Conservation (phyloP, 2,113 vertebrate species). For the Stictonetta naevosa region DNA sequence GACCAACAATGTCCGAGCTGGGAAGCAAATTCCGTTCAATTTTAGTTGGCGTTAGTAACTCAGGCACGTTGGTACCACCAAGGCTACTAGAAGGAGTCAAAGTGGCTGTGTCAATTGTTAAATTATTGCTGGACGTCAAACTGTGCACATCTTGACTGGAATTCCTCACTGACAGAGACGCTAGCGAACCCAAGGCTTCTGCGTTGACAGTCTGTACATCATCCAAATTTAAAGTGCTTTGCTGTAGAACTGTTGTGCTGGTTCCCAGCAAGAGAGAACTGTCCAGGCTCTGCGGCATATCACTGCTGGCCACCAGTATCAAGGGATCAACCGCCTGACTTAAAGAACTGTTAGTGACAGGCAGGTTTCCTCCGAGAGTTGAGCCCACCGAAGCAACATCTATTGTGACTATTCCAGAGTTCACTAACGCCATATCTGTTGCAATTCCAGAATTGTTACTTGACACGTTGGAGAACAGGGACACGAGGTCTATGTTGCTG, state of each 20-base stretch:
- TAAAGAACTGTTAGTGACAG: slow-evolving; percentile 71
- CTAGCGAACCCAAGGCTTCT: slow-evolving; percentile 85
- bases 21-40: slow-evolving; percentile 81
- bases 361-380: slow-evolving; percentile 75
- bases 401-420: slow-evolving; percentile 90
- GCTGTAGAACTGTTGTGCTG: slow-evolving; percentile 82
- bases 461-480: slow-evolving; percentile 88
- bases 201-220: slow-evolving; percentile 88
- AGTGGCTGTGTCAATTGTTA: slow-evolving; percentile 74
- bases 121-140: slow-evolving; percentile 79
- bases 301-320: slow-evolving; percentile 83
- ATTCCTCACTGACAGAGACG: slow-evolving; percentile 83
- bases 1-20: slow-evolving; percentile 76
- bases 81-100: slow-evolving; percentile 77
- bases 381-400: slow-evolving; percentile 87
- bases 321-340: slow-evolving; percentile 87
- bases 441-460: slow-evolving; percentile 75
- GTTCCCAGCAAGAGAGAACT: slow-evolving; percentile 79
- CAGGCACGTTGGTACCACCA: slow-evolving; percentile 67
- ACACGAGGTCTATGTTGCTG: slow-evolving; percentile 88
- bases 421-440: slow-evolving; percentile 86
- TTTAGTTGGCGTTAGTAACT: slow-evolving; percentile 82
- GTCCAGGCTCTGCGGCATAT: slow-evolving; percentile 85
- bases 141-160: slow-evolving; percentile 78
- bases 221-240: slow-evolving; percentile 85